These are phyloP conservation scores for Caerostris extrusa DNA, from an alignment of 1,140 invertebrate genomes.

Conservation along the genomic window DNA sequence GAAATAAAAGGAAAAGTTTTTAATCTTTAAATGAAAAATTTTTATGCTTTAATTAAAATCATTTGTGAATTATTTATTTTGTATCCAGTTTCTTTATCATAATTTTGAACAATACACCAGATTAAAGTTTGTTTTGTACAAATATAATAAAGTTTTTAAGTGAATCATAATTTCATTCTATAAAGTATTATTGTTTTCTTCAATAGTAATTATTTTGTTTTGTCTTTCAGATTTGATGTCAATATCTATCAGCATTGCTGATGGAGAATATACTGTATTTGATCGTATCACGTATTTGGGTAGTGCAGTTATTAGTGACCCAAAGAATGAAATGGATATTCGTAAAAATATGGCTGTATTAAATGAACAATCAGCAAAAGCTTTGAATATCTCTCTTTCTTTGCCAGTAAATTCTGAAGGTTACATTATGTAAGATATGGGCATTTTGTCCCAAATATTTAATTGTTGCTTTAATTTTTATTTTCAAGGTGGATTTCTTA, in stretches of 20 bases:
- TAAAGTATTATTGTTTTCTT: not conserved
- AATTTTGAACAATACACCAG: too few relatives aligned
- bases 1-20: too few relatives aligned
- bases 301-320: conserved; percentile 94
- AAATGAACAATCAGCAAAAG: conserved; percentile 88
- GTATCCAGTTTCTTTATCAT: too few relatives aligned
- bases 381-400: conserved; percentile 89
- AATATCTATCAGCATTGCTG: conserved; percentile 71
- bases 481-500: not conserved
- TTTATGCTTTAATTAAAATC: too few relatives aligned
- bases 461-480: not conserved
- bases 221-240: conserved; percentile 71
- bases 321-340: conserved; percentile 95
- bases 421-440: conserved; percentile 83
- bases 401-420: conserved; percentile 93
- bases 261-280: conserved; percentile 94
- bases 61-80: too few relatives aligned
- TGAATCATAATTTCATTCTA: not conserved
- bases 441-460: not conserved
- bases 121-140: not conserved
- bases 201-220: not conserved
- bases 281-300: conserved; percentile 97
- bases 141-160: not conserved
- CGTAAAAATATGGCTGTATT: conserved; percentile 95
- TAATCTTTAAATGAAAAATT: too few relatives aligned